Conservation (phyloP, 2,888 invertebrate genomes). For the Alviniconcha strummeri region DNA sequence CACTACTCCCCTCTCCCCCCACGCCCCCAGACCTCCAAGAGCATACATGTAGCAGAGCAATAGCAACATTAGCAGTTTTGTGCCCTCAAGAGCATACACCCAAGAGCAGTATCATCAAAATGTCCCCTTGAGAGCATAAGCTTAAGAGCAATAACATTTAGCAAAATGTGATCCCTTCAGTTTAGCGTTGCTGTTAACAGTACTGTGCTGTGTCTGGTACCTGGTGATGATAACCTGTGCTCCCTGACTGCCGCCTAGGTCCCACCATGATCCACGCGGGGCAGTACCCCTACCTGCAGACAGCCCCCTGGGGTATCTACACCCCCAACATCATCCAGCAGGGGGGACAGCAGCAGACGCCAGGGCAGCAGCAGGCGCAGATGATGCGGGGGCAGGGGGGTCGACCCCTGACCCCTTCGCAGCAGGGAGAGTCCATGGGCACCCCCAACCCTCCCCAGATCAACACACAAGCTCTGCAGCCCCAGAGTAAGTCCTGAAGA, state of each 20-base stretch:
- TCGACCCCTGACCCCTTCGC: slow-evolving; percentile 67
- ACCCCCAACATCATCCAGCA: slow-evolving; percentile 78
- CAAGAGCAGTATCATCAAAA: no score
- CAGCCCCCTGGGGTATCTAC: slow-evolving; percentile 91
- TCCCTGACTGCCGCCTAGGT: slow-evolving; percentile 44
- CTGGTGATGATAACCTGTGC: background rate
- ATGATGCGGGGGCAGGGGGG: slow-evolving; percentile 69
- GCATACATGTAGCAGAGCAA: no score
- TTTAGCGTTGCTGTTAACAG: no score
- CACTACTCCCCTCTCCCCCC: no score
- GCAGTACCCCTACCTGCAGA: slow-evolving; percentile 91
- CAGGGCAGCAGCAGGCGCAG: slow-evolving; percentile 77
- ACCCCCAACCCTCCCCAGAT: slow-evolving; percentile 58
- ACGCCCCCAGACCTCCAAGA: no score
- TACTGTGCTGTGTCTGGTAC: no score
- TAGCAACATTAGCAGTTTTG: no score
- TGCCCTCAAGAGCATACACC: no score
- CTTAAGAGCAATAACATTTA: no score
- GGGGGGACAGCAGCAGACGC: slow-evolving; percentile 26
- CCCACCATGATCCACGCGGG: slow-evolving; percentile 79
- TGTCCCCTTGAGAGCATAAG: no score
- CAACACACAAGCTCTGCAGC: slow-evolving; percentile 48
- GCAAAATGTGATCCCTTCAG: no score
- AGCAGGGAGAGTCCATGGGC: slow-evolving; percentile 75
- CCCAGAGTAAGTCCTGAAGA: slow-evolving; percentile 57